These are phyloP conservation scores for Nymphalis c-album DNA, from an alignment of 2,888 invertebrate species.

Conservation along the genomic window DNA sequence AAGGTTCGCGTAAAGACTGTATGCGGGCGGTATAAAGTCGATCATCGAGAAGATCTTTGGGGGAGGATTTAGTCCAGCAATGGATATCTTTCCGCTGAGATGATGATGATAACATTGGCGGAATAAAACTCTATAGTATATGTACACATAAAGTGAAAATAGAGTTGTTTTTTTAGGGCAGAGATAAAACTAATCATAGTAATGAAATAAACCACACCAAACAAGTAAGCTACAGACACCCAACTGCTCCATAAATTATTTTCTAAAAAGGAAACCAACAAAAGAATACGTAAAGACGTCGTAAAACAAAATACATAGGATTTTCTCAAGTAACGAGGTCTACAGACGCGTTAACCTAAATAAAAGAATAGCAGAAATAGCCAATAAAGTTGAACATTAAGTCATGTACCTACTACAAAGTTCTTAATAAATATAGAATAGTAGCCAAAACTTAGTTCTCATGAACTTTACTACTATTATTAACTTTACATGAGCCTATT, in stretches of 20 bases:
- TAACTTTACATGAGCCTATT: no score
- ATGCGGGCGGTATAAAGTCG: no score
- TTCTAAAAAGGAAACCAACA: constrained; percentile 37
- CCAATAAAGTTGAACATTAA: constrained; percentile 18
- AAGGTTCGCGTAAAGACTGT: no score
- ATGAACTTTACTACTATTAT: no score
- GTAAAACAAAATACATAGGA: constrained; percentile 35
- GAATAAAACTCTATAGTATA: no score
- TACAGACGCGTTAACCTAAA: constrained; percentile 37
- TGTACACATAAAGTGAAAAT: not conserved
- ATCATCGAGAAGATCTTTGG: no score
- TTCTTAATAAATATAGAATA: not conserved
- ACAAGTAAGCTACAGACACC: constrained; percentile 19
- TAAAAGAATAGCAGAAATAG: constrained; percentile 22
- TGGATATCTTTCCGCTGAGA: no score
- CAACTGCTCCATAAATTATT: constrained; percentile 29
- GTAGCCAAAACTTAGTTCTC: not conserved
- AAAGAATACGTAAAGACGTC: constrained; percentile 37
- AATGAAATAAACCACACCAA: constrained; percentile 24
- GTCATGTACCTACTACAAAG: not conserved
- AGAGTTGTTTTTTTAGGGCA: constrained; percentile 6
- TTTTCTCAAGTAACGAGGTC: constrained; percentile 30
- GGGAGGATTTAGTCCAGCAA: no score
- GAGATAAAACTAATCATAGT: constrained; percentile 8
- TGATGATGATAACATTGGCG: no score